phyloP scores from a whole-genome alignment of 2,113 vertebrate genomes.

The Patagioenas fasciata region DNA sequence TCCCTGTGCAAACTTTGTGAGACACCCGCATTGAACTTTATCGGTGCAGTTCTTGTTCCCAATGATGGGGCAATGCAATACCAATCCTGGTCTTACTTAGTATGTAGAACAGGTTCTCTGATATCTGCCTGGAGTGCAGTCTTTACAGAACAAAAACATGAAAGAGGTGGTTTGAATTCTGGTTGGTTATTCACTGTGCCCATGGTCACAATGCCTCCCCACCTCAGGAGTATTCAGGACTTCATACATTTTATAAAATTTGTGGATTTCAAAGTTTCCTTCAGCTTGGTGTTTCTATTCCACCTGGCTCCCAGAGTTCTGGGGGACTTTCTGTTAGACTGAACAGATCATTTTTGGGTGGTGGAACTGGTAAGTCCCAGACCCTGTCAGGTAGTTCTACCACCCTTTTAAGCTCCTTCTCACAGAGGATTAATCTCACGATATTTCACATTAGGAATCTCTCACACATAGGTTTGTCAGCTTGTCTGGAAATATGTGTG shows the following conservation, averaged over 20 bases:
- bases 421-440: background rate
- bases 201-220: background rate
- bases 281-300: background rate
- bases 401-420: background rate
- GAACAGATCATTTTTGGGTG: accelerated
- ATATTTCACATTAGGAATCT: background rate
- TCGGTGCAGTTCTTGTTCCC: background rate
- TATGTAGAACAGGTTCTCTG: background rate
- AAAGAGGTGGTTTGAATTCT: background rate
- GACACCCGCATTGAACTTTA: background rate
- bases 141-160: background rate
- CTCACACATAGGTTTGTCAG: background rate
- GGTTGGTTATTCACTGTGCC: background rate
- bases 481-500: background rate
- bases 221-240: background rate
- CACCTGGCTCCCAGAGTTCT: background rate
- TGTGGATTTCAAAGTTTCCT: background rate
- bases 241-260: background rate
- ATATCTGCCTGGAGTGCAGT: background rate
- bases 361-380: background rate
- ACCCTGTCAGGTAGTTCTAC: background rate
- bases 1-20: background rate
- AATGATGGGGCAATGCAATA: background rate
- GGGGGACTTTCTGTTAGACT: background rate
- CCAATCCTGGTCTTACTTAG: background rate